Base-by-base conservation (phyloP, 2,888 invertebrate species). In the Oeneis ivallda region DNA sequence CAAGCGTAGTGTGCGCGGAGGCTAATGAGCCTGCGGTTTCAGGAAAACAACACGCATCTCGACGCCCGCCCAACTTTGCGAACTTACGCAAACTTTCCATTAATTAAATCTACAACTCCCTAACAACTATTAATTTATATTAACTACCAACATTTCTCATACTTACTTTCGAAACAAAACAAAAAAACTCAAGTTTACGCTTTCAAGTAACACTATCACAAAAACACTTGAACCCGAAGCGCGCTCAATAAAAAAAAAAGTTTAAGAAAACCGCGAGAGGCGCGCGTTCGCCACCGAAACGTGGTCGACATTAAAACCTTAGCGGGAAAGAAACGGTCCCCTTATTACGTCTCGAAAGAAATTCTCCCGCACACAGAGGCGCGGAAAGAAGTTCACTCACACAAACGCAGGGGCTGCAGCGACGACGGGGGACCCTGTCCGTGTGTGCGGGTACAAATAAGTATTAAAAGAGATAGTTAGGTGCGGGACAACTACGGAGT, bases 301-400 rank as follows among this genome's bases (percentile, higher is more conserved):
- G 91, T 89, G 90, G 89, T 90, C 89, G 86, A 89, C 92, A 92
- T 92, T 92, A 92, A 92, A 91, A 91, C 92, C 92, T 89, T 89
- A 87, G 89, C 89, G 90, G 89, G 88, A 92, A 92, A 89, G 89
- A 91, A 92, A 91, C 87, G 84, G 90, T 90, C 91, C 92, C 92
- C 91, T 92, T 91, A 91, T 90, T 90, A 91, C 90, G 89, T 90
- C 91, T 90, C 90, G 89, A 91, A 91, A 92, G 91, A 92, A 91
- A 92, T 91, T 87, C 89, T 72, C 88, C 79, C 86, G 86, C 90
- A 87, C 89, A 91, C 90, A 91, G 78, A 82, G 81, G 81, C 79
- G 70, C 78, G 75, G 83, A 90, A 89, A 90, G 87, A 91, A 80
- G 88, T 87, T 77, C 86, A 87, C 91, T 72, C 91, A 87, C 89